Conservation (phyloP, 2,888 invertebrate species). For the Drosophila algonquin region DNA sequence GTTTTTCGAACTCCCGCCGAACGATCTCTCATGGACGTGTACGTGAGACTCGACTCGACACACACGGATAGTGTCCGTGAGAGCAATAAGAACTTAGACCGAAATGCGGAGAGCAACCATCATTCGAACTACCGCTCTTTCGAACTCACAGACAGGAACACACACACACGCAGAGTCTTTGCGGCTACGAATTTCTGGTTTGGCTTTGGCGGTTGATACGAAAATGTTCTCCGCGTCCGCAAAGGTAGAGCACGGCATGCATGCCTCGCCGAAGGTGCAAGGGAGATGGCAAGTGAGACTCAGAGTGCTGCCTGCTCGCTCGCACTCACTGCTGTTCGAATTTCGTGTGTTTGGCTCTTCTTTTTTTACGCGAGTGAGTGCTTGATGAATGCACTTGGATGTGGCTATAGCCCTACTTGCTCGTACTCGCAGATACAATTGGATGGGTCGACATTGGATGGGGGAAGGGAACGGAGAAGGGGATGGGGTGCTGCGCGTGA, state of each 20-base stretch:
- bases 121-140: slow-evolving; percentile 69
- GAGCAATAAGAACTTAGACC: slow-evolving; percentile 38
- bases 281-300: slow-evolving; percentile 43
- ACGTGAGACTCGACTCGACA: background rate
- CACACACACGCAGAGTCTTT: slow-evolving; percentile 37
- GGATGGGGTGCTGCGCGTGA: slow-evolving; percentile 31
- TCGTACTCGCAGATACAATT: slow-evolving; percentile 74
- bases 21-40: slow-evolving; percentile 21
- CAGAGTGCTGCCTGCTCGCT: slow-evolving; percentile 56
- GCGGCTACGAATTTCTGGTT: slow-evolving; percentile 63
- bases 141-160: slow-evolving; percentile 52
- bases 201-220: slow-evolving; percentile 54
- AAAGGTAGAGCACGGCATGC: slow-evolving; percentile 60
- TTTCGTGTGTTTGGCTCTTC: slow-evolving; percentile 27
- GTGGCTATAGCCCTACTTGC: slow-evolving; percentile 60
- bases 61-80: slow-evolving; percentile 13
- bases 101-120: slow-evolving; percentile 17
- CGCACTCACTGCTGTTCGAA: slow-evolving; percentile 57
- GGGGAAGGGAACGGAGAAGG: slow-evolving; percentile 14
- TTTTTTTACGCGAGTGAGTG: slow-evolving; percentile 50
- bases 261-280: slow-evolving; percentile 37
- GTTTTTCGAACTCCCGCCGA: slow-evolving; percentile 24
- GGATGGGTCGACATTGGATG: slow-evolving; percentile 40
- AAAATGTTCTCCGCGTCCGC: slow-evolving; percentile 61
- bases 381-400: slow-evolving; percentile 69